phyloP scores from a whole-genome alignment of 2,797 vertebrate species.

The Alosa sapidissima region DNA sequence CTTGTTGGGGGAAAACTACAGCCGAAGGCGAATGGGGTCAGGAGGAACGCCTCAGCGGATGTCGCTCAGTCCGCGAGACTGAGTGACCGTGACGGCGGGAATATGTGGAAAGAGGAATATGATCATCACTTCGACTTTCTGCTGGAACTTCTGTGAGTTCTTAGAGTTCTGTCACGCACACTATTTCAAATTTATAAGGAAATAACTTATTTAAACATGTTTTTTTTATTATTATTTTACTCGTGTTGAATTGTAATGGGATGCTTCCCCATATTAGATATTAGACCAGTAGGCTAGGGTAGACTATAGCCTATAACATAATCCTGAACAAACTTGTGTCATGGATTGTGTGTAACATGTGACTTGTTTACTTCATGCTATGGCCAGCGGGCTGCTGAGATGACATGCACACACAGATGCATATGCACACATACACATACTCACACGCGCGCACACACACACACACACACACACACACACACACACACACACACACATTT shows the following conservation, averaged over 20 bases:
- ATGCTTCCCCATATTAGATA: not conserved
- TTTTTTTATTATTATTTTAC: not conserved
- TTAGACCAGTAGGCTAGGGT: not conserved
- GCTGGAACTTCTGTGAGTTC: constrained; percentile 79
- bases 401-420: not conserved
- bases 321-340: not conserved
- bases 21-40: constrained; percentile 40
- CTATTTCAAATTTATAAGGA: not conserved
- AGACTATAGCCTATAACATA: not conserved
- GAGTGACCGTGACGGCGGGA: constrained; percentile 49
- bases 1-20: constrained; percentile 19
- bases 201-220: not conserved
- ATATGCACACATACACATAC: not conserved
- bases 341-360: not conserved
- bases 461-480: too few relatives aligned
- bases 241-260: not conserved
- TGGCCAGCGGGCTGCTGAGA: not conserved
- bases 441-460: not conserved
- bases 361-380: not conserved
- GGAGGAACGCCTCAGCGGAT: not conserved
- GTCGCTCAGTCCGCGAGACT: constrained; percentile 49
- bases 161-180: not conserved
- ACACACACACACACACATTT: too few relatives aligned
- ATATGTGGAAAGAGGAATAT: constrained; percentile 82
- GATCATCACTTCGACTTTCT: constrained; percentile 80